Evolutionary conservation across 2,888 invertebrate species (phyloP), one percentile per base, ranked within the genome.

Genomic region (Andrena praecox): DNA sequence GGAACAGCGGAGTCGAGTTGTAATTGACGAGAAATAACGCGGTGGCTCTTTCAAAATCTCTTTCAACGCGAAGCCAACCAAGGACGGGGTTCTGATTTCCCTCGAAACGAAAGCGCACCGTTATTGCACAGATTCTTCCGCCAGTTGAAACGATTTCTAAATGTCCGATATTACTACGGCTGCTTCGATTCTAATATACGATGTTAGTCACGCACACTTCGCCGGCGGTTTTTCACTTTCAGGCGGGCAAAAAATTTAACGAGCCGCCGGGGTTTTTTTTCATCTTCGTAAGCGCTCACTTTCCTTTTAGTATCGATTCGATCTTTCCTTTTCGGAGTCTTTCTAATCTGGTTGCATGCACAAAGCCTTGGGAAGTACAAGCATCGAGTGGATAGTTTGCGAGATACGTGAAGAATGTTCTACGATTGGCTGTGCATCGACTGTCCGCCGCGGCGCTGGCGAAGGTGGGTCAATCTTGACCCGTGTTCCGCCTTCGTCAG

Each of bases 51-150:
- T 66, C 50, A 80, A 27, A 74, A 67, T 56, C 33, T 60, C 48
- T 20, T 71, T 66, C 50, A 69, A 66, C 27, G 31, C 33, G 27
- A 64, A 42, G 27, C 24, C 52, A 42, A n/a, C 31, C 35, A 59
- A 64, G 63, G 62, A 78, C 62, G 56, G 42, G 27, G 20, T 50
- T 68, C n/a, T 54, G 56, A 64, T 66, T 81, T 74, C 31, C 42
- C 74, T 54, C 54, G 20, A 8, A 63, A 72, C 6, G 56, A 72
- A 72, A 78, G 35, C 67, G 33, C 62, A 10, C 12, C 59, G 68
- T 64, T 59, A 75, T 77, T 72, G 56, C 68, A 48, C n/a, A 50
- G 42, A 50, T 59, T 56, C 24, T 20, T 24, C 20, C 50, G 54
- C 29, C 42, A 31, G 20, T 63, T 27, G 35, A 42, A 74, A 27